These are phyloP conservation scores for Lanistes nyassanus DNA, from an alignment of 1,140 invertebrate species.

Conservation along the genomic window DNA sequence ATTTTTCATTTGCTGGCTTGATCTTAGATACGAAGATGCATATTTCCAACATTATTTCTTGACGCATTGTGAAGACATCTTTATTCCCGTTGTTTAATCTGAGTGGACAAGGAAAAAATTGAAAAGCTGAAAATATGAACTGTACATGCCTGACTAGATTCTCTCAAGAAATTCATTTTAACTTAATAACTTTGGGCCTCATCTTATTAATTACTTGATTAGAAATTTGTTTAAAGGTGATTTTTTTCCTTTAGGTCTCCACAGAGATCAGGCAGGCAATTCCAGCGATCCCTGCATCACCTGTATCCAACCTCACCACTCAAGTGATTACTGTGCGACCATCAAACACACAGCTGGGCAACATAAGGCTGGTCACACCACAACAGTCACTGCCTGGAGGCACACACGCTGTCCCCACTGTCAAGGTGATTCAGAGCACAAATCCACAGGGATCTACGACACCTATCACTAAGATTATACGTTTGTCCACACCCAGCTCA, in stretches of 20 bases:
- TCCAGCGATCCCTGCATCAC: not conserved
- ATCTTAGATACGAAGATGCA: not conserved
- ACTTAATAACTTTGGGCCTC: not conserved
- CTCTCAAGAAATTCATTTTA: no score
- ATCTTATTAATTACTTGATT: not conserved
- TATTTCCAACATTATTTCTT: not conserved
- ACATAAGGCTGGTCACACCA: not conserved
- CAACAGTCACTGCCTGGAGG: not conserved
- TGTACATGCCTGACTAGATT: no score
- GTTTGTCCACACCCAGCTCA: not conserved
- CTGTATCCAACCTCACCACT: not conserved
- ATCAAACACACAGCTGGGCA: not conserved
- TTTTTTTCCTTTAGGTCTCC: not conserved
- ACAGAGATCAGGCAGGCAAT: not conserved
- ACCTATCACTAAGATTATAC: not conserved
- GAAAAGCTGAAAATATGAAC: not conserved
- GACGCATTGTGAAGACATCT: not conserved
- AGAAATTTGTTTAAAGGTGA: not conserved
- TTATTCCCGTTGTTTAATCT: not conserved
- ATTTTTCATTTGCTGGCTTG: not conserved
- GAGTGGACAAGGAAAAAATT: not conserved
- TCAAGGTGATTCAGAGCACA: slow-evolving; percentile 7
- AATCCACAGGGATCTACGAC: not conserved
- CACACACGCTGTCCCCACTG: not conserved
- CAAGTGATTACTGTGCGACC: slow-evolving; percentile 6